Base-by-base conservation (phyloP, 1,140 invertebrate species). In the Neotoxoptera formosana region DNA sequence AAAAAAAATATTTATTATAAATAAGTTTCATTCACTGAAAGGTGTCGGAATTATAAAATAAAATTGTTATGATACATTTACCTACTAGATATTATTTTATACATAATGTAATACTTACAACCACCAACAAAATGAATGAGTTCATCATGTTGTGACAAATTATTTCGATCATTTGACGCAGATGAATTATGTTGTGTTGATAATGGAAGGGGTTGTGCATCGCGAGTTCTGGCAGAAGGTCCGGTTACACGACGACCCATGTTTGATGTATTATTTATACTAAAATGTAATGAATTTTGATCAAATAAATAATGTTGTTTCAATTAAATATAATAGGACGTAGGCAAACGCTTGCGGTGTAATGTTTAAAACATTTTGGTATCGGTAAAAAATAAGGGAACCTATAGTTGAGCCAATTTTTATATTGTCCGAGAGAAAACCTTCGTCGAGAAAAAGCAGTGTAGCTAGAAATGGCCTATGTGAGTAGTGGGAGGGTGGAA, bases 101-200 rank as follows among this genome's bases (percentile, higher is more conserved):
- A 81, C 8, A 81, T 7, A 41, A 41, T 41, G 30, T 86, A 21
- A 89, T 89, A 93, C 91, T 93, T 93, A 93, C 91, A 93, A 93
- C 36, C 91, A 51, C 91, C 81, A 41, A 93, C 91, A 86, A 93
- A 93, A 93, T 93, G 47, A 53, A 93, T 93, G 86, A 93, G 91
- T 56, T 93, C 91, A n/a, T 93, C 91, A 45, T 93, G 91, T 86
- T 93, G 91, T 53, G 91, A 93, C 17, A 93, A 25, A 86, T 34
- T 83, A 45, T 56, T 93, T 93, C 81, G 76, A 45, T 93, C 91
- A 47, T 67, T 90, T 51, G 91, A 45, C 23, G 20, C 30, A 4
- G 91, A 45, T 56, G 91, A 93, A 84, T 93, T 93, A 93, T 93
- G 91, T 84, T 93, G 91, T 17, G 47, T 81, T 41, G 91, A 8